phyloP scores from a whole-genome alignment of 1,140 invertebrate species.

The Drosophila eugracilis region DNA sequence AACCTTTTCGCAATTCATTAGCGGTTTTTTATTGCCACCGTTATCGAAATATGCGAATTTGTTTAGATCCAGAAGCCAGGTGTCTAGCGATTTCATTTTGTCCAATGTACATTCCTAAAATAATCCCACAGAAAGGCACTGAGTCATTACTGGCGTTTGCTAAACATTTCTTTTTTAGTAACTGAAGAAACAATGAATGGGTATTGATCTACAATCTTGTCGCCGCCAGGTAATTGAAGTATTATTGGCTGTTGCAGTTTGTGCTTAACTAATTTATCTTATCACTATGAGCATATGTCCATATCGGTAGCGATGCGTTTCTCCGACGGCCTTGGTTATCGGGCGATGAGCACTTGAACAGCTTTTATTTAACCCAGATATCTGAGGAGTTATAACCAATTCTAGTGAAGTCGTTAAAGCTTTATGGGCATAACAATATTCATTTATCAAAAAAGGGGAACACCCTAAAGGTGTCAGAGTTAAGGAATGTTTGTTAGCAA shows the following conservation, averaged over 20 bases:
- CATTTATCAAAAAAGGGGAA: background rate
- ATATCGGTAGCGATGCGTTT: constrained; percentile 17
- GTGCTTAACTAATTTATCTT: constrained; percentile 52
- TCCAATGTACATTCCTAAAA: constrained; percentile 75
- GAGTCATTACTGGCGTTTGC: background rate
- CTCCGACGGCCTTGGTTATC: constrained; percentile 25
- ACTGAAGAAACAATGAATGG: constrained; percentile 30
- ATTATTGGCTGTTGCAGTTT: constrained; percentile 53
- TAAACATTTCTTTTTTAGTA: background rate
- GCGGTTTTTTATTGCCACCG: constrained; percentile 66
- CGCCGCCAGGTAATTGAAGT: constrained; percentile 21
- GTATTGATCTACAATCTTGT: constrained; percentile 39
- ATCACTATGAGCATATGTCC: constrained; percentile 27
- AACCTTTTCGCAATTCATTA: constrained; percentile 83
- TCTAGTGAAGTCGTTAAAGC: constrained; percentile 3
- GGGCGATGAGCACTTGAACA: constrained; percentile 9
- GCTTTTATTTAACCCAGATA: constrained; percentile 13
- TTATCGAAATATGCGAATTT: constrained; percentile 79
- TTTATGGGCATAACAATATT: too few species aligned
- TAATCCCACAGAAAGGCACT: background rate
- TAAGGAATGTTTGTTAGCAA: background rate
- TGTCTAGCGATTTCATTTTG: constrained; percentile 77
- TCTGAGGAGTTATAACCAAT: background rate
- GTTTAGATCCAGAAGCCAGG: constrained; percentile 79
- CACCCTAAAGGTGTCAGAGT: background rate